Conservation (phyloP, 1,140 invertebrate genomes). For the Palaemon carinicauda region DNA sequence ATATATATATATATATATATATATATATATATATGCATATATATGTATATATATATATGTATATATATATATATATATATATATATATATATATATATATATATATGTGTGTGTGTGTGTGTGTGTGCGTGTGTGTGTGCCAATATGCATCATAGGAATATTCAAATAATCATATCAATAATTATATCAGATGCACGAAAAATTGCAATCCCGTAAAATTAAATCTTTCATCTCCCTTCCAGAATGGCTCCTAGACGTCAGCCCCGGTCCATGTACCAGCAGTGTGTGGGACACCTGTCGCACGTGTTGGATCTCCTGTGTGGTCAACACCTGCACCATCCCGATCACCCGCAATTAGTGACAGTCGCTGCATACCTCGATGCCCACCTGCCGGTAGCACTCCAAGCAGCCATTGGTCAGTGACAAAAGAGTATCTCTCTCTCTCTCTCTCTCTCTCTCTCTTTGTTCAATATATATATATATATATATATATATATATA, state of each 20-base stretch:
- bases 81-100: no score
- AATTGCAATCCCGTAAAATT: not conserved
- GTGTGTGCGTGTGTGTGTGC: no score
- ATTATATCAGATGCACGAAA: no score
- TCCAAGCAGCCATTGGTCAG: constrained; percentile 49
- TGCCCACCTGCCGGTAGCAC: constrained; percentile 35
- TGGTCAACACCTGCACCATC: not conserved
- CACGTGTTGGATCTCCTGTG: constrained; percentile 33
- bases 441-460: not conserved
- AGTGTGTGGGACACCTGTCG: constrained; percentile 43
- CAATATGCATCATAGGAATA: no score
- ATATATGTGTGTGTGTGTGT: no score
- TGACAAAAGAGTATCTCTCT: not conserved
- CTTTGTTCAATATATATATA: no score
- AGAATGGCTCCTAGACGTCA: constrained; percentile 52
- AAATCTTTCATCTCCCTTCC: not conserved
- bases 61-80: no score
- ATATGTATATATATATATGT: no score
- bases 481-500: no score
- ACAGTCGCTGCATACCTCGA: constrained; percentile 23
- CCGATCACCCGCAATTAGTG: constrained; percentile 4
- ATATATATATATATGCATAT: no score
- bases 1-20: no score
- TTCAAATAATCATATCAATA: no score
- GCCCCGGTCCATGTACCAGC: constrained; percentile 36